Evolutionary conservation across 2,113 vertebrate species (phyloP).

Genomic region (Hiodon alosoides): DNA sequence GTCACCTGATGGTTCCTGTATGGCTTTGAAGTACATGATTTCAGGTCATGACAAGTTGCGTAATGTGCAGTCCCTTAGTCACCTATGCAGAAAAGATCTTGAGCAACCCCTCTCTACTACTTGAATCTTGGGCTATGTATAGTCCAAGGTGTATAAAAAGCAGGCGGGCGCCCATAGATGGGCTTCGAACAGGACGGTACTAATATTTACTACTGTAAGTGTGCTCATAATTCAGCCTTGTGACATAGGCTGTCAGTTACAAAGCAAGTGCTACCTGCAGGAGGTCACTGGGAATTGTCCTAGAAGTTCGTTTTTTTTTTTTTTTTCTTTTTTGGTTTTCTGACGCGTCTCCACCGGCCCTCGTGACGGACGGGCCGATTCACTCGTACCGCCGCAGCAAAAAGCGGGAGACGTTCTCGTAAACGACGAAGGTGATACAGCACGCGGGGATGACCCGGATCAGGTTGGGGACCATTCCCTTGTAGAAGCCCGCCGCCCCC

Average conservation of each 20-base stretch:
- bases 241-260: not conserved
- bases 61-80: no score
- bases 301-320: not conserved
- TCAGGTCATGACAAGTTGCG: not conserved
- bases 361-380: constrained; percentile 5
- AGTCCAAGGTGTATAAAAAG: not conserved
- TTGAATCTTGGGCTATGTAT: not conserved
- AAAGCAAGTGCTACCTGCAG: not conserved
- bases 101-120: not conserved
- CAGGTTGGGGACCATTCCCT: constrained; percentile 79
- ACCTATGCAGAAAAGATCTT: not conserved
- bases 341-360: not conserved
- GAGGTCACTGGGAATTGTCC: not conserved
- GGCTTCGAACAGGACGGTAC: not conserved
- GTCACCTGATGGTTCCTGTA: not conserved
- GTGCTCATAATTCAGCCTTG: not conserved
- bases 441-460: constrained; percentile 81
- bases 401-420: constrained; percentile 74
- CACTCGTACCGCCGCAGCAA: constrained; percentile 46
- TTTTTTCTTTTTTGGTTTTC: not conserved
- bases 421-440: constrained; percentile 80
- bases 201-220: not conserved
- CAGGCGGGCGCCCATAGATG: no score
- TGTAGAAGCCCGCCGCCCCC: constrained; percentile 78
- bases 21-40: not conserved